Evolutionary conservation across 92 coral and sea anemone species (phyloP), one percentile per base, ranked within the genome.

Genomic region (Phymanthus crucifer): DNA sequence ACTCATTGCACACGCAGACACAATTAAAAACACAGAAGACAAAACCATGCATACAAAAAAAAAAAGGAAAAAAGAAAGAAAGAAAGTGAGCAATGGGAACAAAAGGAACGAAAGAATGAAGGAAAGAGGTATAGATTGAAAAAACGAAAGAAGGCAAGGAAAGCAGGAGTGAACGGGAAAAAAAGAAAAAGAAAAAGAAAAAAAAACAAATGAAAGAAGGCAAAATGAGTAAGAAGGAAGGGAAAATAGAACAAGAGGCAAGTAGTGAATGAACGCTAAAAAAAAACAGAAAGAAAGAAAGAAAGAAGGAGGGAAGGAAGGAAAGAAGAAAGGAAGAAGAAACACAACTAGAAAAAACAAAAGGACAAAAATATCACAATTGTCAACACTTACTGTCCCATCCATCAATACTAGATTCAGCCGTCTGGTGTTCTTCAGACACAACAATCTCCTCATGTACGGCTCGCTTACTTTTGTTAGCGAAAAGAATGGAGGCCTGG

Each of bases 401-500:
- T 61, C 91, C 97, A 71, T 77, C 93, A 24, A 72, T 26, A 3
- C 52, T 47, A 18, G 66, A 43, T 57, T 84, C 77, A 69, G 84
- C 89, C 8, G 86, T 78, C 80, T 50, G 83, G 65, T 57, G 83
- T n/a, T 70, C 75, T 58, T 26, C 90, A 12, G 61, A 58, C 35
- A 82, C 32, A 16, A 83, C 38, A 29, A 76, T 72, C 3, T 90
- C 90, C 66, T 86, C 97, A 6, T 74, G 79, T 33, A 34, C n/a
- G n/a, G n/a, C 71, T 46, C 43, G 85, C 70, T 74, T 81, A 17
- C 78, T 81, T 36, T 83, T 92, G 75, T 85, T 86, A 23, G 89
- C 92, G 38, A 93, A 88, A 72, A 91, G 90, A 54, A 78, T 80
- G 47, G 94, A 90, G 37, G 93, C 80, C n/a, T 78, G 91, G 54